Evolutionary conservation across 2,113 vertebrate species (phyloP).

Genomic region (Corythaixoides concolor): DNA sequence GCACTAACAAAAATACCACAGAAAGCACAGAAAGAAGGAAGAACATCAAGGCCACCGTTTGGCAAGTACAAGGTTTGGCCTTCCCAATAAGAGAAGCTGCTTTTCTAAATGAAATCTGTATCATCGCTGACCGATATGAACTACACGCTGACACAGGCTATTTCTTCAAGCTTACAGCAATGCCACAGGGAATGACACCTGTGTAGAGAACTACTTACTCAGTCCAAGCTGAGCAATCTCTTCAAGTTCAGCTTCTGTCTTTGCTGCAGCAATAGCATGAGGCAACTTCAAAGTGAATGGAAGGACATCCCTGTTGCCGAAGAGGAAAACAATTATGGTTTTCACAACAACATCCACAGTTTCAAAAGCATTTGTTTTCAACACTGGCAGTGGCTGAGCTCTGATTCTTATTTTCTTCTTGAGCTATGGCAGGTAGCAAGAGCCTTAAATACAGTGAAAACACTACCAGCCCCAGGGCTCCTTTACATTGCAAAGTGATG

Average conservation of each 20-base stretch:
- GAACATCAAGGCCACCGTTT: not conserved
- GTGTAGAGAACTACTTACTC: conserved; percentile 72
- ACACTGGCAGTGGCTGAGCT: not conserved
- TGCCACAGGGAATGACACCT: not conserved
- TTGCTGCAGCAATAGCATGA: conserved; percentile 84
- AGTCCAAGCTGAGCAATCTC: conserved; percentile 88
- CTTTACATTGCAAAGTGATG: not conserved
- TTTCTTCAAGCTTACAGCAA: not conserved
- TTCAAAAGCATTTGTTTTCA: not conserved
- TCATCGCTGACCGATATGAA: not conserved
- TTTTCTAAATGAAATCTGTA: not conserved
- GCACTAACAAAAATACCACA: not conserved
- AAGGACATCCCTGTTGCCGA: conserved; percentile 85
- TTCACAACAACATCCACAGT: not conserved
- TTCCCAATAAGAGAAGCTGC: not conserved
- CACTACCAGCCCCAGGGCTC: not conserved
- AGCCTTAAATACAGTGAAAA: not conserved
- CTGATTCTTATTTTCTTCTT: not conserved
- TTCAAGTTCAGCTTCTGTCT: conserved; percentile 90
- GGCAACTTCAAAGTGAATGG: conserved; percentile 92
- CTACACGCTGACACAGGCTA: not conserved
- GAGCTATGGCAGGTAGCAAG: not conserved
- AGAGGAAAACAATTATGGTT: not conserved
- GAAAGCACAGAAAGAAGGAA: not conserved
- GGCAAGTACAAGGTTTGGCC: not conserved